Evolutionary conservation across 1,140 invertebrate species (phyloP), one percentile per base, ranked within the genome.

Genomic region (Nasonia vitripennis): DNA sequence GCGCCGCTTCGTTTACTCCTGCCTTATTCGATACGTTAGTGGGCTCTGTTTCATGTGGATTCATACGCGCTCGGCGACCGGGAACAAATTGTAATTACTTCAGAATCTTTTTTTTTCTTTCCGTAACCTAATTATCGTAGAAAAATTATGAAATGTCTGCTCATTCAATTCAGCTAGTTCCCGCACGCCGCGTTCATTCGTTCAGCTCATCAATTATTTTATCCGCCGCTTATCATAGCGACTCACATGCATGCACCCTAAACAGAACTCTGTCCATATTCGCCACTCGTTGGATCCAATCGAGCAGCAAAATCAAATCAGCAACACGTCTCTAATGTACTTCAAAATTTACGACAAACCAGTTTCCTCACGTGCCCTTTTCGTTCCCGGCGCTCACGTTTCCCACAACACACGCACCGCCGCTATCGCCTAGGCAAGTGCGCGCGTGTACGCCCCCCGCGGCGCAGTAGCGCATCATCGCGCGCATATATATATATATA

Each of bases 321-420:
- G 86, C 83, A 70, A 62, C 62, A 86, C 85, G 71, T 75, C 75
- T 31, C 75, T 27, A 70, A 68, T 83, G 85, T 83, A 88, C 85
- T 84, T 78, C 81, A 68, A 85, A 80, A 74, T 85, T 51, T 51
- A 79, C 31, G 27, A 55, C 45, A 31, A 3, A n/a, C 17, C 62
- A 3, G 27, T 55, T 11, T 10, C 9, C 48, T 2, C 70, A 62
- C 48, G 41, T 45, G 10, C 31, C 20, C 23, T 10, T 23, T 20
- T 34, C 34, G 7, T 34, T 48, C 41, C 11, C 20, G 27, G 23
- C 23, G 20, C 34, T 12, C 1, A 27, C 27, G 2, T 67, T 78
- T 78, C 34, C 37, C 78, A 80, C 70, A n/a, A 62, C 17, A 34
- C 78, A n/a, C 51, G 9, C n/a, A 4, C 11, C 77, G 45, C 11